These are phyloP conservation scores for Subacronicta megacephala DNA, from an alignment of 2,888 invertebrate species.

Conservation along the genomic window DNA sequence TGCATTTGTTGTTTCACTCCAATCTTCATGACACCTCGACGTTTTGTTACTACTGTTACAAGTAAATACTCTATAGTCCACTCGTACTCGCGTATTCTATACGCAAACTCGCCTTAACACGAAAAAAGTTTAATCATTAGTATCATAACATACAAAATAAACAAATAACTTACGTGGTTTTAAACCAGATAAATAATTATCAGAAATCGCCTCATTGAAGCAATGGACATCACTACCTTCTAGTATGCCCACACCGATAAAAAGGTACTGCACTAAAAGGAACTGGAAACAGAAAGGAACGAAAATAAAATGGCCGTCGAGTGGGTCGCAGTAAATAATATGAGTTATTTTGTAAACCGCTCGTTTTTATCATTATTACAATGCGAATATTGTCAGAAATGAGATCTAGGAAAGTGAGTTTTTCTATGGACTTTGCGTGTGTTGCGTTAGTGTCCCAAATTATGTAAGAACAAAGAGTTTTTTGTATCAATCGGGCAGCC, in stretches of 20 bases:
- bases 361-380: slow-evolving; percentile 63
- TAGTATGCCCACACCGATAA: too few relatives aligned
- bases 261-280: neutral
- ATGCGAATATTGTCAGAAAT: slow-evolving; percentile 71
- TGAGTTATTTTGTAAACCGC: slow-evolving; percentile 69
- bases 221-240: slow-evolving; percentile 41
- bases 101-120: too few relatives aligned
- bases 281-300: neutral
- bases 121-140: too few relatives aligned
- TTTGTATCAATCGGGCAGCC: slow-evolving; percentile 75
- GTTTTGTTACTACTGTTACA: too few relatives aligned
- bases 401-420: slow-evolving; percentile 67
- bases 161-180: too few relatives aligned
- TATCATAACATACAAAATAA: too few relatives aligned
- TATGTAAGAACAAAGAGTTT: slow-evolving; percentile 81
- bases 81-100: too few relatives aligned
- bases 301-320: slow-evolving; percentile 82
- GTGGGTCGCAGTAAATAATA: slow-evolving; percentile 75
- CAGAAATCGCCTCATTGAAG: neutral
- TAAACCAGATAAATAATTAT: too few relatives aligned
- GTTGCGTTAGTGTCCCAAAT: slow-evolving; percentile 66
- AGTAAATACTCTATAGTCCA: too few relatives aligned
- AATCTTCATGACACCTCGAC: too few relatives aligned
- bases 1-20: too few relatives aligned
- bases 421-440: slow-evolving; percentile 61